Evolutionary conservation across 2,888 invertebrate genomes (phyloP).

Genomic region (Sminthurinus aureus): DNA sequence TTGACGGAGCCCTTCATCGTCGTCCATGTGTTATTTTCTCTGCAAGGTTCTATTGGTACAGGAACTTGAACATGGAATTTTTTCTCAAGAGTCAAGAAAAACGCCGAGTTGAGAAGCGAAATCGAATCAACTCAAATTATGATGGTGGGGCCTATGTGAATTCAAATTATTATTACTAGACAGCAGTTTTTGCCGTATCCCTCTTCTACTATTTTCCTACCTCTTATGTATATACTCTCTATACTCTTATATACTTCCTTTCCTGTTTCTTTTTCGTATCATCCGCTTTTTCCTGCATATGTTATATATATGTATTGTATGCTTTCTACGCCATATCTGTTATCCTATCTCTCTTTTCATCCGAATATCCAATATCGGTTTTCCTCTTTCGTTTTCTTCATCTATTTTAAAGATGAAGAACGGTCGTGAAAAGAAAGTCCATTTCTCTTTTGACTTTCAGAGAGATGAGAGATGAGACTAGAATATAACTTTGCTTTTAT

Average conservation of each 20-base stretch:
- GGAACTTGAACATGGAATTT: conserved; percentile 39
- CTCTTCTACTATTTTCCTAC: neutral
- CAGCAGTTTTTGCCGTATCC: neutral
- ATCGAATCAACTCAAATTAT: conserved; percentile 46
- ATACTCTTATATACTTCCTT: neutral
- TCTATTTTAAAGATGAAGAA: neutral
- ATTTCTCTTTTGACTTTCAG: neutral
- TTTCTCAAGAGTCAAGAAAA: conserved; percentile 39
- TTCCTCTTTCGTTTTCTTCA: neutral
- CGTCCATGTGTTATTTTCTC: neutral
- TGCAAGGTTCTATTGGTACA: neutral
- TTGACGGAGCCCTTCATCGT: neutral
- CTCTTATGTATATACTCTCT: neutral
- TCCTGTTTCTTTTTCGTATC: neutral
- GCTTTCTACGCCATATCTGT: no score
- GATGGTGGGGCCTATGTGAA: conserved; percentile 40
- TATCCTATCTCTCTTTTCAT: neutral
- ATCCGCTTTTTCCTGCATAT: neutral
- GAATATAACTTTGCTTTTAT: neutral
- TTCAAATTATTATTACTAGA: conserved; percentile 23
- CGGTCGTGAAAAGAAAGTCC: neutral
- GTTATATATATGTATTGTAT: neutral
- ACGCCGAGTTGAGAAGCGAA: conserved; percentile 41
- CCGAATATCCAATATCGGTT: neutral
- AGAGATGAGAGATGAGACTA: neutral